phyloP scores from a whole-genome alignment of 2,888 invertebrate genomes.

The Siphlonurus alternatus region DNA sequence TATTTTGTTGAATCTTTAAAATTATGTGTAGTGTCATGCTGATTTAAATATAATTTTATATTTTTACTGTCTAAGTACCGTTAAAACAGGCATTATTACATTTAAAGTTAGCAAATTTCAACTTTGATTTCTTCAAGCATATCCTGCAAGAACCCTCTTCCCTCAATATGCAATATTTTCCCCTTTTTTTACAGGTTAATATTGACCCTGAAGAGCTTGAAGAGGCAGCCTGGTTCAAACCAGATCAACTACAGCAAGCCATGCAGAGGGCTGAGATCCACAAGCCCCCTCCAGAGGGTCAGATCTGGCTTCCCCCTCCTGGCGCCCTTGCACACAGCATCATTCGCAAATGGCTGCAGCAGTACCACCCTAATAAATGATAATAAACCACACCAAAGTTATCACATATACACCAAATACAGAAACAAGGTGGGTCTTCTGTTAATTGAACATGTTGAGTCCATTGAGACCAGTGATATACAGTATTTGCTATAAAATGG shows the following conservation, averaged over 20 bases:
- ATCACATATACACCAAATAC: too few relatives aligned
- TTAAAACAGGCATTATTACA: too few relatives aligned
- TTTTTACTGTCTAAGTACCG: background rate
- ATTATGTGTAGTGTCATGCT: background rate
- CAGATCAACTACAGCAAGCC: slow-evolving; percentile 23
- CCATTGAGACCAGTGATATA: too few relatives aligned
- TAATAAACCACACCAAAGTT: too few relatives aligned
- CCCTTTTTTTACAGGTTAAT: slow-evolving; percentile 25
- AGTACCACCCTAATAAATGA: slow-evolving; percentile 4
- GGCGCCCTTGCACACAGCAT: slow-evolving; percentile 31
- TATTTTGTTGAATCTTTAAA: background rate
- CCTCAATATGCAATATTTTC: too few relatives aligned
- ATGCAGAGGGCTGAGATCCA: slow-evolving; percentile 9
- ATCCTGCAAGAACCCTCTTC: too few relatives aligned
- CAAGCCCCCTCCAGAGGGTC: slow-evolving; percentile 9
- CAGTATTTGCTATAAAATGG: too few relatives aligned
- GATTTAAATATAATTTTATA: background rate
- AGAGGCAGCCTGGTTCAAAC: slow-evolving; percentile 30
- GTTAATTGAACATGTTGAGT: too few relatives aligned
- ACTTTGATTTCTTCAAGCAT: too few relatives aligned
- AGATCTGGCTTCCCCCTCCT: slow-evolving; percentile 26
- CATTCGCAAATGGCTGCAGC: slow-evolving; percentile 25
- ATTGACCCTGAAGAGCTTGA: slow-evolving; percentile 29
- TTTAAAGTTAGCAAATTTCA: too few relatives aligned
- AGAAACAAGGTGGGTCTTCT: too few relatives aligned